Conservation (phyloP, 2,113 vertebrate species). For the Podarcis muralis region DNA sequence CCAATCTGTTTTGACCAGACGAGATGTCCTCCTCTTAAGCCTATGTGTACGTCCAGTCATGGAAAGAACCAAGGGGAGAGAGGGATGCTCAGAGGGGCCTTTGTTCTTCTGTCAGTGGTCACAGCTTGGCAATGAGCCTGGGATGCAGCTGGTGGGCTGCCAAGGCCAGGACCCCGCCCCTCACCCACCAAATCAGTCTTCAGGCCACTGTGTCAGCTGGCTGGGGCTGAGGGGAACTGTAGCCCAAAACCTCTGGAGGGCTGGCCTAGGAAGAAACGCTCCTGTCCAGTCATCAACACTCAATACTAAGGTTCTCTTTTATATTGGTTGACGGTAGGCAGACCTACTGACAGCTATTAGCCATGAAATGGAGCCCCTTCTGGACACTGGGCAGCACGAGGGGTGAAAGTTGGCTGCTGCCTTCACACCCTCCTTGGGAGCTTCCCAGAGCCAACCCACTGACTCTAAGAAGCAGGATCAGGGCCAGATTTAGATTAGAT, state of each 20-base stretch:
- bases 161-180: neutral
- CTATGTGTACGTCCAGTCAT: neutral
- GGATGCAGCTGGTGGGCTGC: neutral
- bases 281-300: too few relatives aligned
- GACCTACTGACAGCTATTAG: too few relatives aligned
- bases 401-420: too few relatives aligned
- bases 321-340: too few relatives aligned
- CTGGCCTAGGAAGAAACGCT: neutral
- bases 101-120: neutral
- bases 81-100: neutral
- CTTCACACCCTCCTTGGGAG: too few relatives aligned
- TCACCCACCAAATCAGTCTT: neutral
- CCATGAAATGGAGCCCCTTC: too few relatives aligned
- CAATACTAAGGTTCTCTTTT: too few relatives aligned
- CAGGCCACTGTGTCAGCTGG: neutral
- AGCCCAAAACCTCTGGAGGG: neutral
- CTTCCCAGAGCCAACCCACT: too few relatives aligned
- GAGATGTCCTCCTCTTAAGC: neutral
- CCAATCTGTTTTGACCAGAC: neutral
- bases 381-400: too few relatives aligned
- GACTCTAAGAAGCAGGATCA: too few relatives aligned
- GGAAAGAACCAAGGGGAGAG: neutral
- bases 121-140: neutral
- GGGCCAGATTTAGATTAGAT: too few relatives aligned
- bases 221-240: neutral